Conservation (phyloP, 2,113 vertebrate species). For the Neogobius melanostomus region DNA sequence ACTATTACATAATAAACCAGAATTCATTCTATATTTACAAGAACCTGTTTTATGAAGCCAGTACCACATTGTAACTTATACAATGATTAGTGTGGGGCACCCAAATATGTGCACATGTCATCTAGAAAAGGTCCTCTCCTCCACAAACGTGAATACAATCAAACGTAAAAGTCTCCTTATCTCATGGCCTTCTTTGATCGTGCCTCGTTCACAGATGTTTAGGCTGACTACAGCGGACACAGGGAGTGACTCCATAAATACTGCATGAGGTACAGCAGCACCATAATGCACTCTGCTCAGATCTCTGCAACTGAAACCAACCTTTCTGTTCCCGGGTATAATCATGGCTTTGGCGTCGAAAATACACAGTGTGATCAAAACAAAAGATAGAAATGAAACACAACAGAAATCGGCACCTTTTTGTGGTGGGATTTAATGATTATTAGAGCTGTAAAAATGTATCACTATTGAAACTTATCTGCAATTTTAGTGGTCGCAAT, state of each 20-base stretch:
- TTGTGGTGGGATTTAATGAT: too few relatives aligned
- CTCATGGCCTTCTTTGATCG: background rate
- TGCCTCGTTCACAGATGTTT: background rate
- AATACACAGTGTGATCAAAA: too few relatives aligned
- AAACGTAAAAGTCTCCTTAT: background rate
- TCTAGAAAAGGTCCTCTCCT: background rate
- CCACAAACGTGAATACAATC: background rate
- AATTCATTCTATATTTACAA: too few relatives aligned
- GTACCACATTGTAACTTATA: background rate
- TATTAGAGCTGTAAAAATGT: too few relatives aligned
- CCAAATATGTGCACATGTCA: slow-evolving; percentile 17
- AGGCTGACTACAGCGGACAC: slow-evolving; percentile 18
- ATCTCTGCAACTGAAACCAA: slow-evolving; percentile 12
- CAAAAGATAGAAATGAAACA: too few relatives aligned
- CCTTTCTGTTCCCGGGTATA: slow-evolving; percentile 19
- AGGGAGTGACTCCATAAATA: slow-evolving; percentile 35
- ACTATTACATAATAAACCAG: too few relatives aligned
- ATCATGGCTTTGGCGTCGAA: too few relatives aligned
- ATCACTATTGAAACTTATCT: too few relatives aligned
- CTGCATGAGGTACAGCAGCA: slow-evolving; percentile 43
- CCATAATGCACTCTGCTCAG: slow-evolving; percentile 30
- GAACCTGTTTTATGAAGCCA: too few relatives aligned
- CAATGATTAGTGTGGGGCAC: background rate
- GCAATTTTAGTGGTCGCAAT: too few relatives aligned
- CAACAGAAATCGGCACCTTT: too few relatives aligned